A percentile compares a stretch with the other conserved stretches of the same genome.
phyloP scores from a whole-genome alignment of 1,140 invertebrate genomes.

The Zaprionus davidi region DNA sequence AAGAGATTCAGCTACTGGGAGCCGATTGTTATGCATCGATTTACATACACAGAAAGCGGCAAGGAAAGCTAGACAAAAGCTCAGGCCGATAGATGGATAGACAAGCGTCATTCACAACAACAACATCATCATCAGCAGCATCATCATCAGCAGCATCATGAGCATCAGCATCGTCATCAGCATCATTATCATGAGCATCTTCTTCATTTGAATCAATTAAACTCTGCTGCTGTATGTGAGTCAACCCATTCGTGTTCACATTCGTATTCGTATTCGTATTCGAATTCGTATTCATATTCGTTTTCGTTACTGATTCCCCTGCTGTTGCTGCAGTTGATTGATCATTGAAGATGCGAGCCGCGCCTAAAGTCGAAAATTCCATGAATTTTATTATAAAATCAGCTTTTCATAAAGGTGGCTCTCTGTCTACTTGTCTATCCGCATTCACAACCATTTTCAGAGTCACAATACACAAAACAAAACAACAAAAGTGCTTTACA shows the following conservation, averaged over 20 bases:
- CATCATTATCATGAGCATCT: constrained; percentile 37
- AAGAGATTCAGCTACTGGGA: constrained; percentile 47
- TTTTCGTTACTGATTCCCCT: constrained; percentile 39
- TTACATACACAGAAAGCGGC: constrained; percentile 68
- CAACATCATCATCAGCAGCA: constrained; percentile 32
- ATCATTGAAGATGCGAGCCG: constrained; percentile 67
- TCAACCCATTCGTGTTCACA: constrained; percentile 61
- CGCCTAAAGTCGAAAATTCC: constrained; percentile 75
- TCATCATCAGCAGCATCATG: constrained; percentile 42
- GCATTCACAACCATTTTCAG: constrained; percentile 1
- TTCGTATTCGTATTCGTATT: constrained; percentile 44
- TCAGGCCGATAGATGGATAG: constrained; percentile 41
- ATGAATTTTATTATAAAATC: constrained; percentile 77
- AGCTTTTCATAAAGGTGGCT: constrained; percentile 64
- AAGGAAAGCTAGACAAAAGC: constrained; percentile 45
- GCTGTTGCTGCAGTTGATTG: constrained; percentile 65
- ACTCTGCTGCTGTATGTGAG: constrained; percentile 56
- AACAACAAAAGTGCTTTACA: constrained; percentile 11
- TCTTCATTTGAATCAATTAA: constrained; percentile 82
- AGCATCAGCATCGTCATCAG: constrained; percentile 23
- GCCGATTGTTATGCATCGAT: constrained; percentile 64
- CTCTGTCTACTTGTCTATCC: constrained; percentile 15
- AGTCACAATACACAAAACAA: constrained; percentile 18
- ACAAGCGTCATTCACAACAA: constrained; percentile 60
- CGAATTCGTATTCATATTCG: constrained; percentile 59